These are phyloP conservation scores for Drosophila lacteicornis DNA, from an alignment of 1,140 invertebrate species.

Conservation along the genomic window DNA sequence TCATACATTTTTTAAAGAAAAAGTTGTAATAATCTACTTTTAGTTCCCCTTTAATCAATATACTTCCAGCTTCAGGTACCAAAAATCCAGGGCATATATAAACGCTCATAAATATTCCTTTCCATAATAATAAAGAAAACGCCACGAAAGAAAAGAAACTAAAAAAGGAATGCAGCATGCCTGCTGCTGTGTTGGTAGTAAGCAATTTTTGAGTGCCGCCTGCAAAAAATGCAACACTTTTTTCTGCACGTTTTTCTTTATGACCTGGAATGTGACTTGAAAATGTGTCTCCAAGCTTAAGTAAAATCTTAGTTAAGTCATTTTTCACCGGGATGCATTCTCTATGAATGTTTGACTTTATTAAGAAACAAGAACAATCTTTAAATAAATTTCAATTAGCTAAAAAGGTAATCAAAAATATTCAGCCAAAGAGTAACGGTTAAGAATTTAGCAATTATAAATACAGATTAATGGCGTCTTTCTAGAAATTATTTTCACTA, in stretches of 20 bases:
- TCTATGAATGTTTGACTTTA: not conserved
- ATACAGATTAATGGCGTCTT: too few species aligned
- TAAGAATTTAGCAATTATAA: too few species aligned
- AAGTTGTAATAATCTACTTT: too few species aligned
- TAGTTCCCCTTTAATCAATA: not conserved
- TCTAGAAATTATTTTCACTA: too few species aligned
- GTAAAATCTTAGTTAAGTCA: conserved; percentile 1
- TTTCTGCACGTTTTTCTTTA: conserved; percentile 19
- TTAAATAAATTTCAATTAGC: too few species aligned
- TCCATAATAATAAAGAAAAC: conserved; percentile 40
- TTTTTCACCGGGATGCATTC: not conserved
- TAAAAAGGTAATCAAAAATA: too few species aligned
- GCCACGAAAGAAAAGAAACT: not conserved
- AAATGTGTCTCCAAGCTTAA: conserved; percentile 3
- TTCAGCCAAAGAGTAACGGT: too few species aligned
- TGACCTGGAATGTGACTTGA: conserved; percentile 12
- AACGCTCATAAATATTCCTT: conserved; percentile 50
- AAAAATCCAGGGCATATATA: conserved; percentile 18
- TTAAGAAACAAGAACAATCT: too few species aligned
- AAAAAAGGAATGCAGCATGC: conserved; percentile 3
- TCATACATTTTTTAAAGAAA: not conserved
- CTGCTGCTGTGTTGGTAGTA: conserved; percentile 16
- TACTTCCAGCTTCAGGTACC: too few species aligned
- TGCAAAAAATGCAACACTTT: conserved; percentile 37
- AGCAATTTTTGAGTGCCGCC: conserved; percentile 52